Conservation (phyloP, 1,140 invertebrate genomes). For the Trachelipus rathkii region DNA sequence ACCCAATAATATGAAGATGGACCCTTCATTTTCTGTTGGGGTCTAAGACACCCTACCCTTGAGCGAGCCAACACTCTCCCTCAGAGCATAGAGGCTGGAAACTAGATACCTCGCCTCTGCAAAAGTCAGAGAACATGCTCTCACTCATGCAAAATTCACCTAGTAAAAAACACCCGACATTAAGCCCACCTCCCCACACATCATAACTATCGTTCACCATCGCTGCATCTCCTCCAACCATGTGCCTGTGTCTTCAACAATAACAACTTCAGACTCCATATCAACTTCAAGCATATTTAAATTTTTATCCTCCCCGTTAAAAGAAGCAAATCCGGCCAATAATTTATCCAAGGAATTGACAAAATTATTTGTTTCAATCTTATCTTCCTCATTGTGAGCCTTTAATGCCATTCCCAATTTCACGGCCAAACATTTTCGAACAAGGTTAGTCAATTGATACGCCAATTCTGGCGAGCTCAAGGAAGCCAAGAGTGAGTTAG, state of each 20-base stretch:
- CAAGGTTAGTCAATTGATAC: neutral
- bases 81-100: neutral
- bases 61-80: neutral
- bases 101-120: neutral
- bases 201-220: neutral
- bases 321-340: neutral
- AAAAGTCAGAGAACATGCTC: neutral
- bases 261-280: neutral
- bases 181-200: neutral
- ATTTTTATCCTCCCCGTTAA: neutral
- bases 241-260: neutral
- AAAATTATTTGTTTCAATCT: neutral
- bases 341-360: neutral
- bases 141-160: neutral
- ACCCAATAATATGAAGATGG: neutral
- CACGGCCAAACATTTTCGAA: neutral
- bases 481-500: neutral
- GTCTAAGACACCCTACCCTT: neutral
- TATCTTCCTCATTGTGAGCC: neutral
- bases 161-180: neutral
- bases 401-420: neutral
- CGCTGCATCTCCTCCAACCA: too few species aligned
- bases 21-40: neutral
- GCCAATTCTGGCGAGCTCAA: neutral
- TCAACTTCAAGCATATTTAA: neutral